Percentiles rank a stretch among this genome's conserved stretches.
These are phyloP conservation scores for Eurypyga helias DNA, from an alignment of 2,113 vertebrate species.

Conservation along the genomic window DNA sequence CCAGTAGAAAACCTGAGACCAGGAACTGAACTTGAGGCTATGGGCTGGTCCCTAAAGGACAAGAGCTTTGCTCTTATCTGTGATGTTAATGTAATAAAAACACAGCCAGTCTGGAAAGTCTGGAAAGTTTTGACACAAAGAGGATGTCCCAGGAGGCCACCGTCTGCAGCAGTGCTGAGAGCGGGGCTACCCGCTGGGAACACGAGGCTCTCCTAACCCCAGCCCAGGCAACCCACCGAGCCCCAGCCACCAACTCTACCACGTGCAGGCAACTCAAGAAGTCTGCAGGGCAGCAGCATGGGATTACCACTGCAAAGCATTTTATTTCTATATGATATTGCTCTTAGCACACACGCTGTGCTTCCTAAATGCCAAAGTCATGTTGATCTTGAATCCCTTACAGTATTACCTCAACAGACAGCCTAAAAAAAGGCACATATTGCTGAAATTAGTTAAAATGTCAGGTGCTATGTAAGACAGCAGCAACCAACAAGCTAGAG, in stretches of 20 bases:
- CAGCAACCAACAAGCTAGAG: not conserved
- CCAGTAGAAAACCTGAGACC: not conserved
- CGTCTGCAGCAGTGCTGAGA: not conserved
- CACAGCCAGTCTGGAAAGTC: not conserved
- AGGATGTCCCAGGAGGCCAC: fast-evolving
- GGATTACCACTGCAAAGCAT: not conserved
- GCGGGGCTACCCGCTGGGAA: not conserved
- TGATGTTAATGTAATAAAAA: not conserved
- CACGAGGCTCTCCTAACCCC: not conserved
- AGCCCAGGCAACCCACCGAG: fast-evolving
- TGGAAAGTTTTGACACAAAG: not conserved
- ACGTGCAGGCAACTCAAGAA: not conserved
- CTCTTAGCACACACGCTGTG: not conserved
- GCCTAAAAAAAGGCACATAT: not conserved
- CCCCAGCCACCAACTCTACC: not conserved
- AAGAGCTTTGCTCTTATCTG: not conserved
- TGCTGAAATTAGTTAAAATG: not conserved
- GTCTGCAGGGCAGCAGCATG: not conserved
- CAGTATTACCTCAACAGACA: not conserved
- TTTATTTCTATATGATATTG: not conserved
- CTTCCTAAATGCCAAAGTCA: not conserved
- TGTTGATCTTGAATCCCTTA: not conserved
- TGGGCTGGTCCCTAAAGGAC: not conserved
- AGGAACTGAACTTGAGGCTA: not conserved
- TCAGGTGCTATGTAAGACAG: not conserved